Evolutionary conservation across 2,888 invertebrate species (phyloP), one percentile per base, ranked within the genome.

Genomic region (Nephrotoma guestfalica): DNA sequence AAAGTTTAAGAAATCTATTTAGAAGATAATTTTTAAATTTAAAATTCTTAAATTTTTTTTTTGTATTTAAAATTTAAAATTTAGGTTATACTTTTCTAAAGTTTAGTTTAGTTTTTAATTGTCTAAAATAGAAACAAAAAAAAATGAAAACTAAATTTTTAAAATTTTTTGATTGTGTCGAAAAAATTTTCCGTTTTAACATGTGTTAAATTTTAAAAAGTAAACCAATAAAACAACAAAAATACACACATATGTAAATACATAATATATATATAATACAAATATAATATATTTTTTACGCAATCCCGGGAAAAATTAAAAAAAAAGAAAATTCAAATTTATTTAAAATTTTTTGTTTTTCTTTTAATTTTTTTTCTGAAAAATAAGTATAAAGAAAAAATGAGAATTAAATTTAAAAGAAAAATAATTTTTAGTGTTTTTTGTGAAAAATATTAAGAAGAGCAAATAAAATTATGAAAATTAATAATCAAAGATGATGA

Each of bases 221-320:
- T 71, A 71, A 71, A 71, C 71, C 71, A 71, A 71, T 71, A 71
- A 71, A 71, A 71, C 71, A 71, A 71, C 71, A 71, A 71, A 84
- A 41, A 84, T 84, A 71, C 13, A 71, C 13, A 71, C 13, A 71
- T 71, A 71, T 71, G 1, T 71, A 71, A 11, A 71, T 71, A 71
- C 13, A 71, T 71, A 71, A 84, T n/a, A 41, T 84, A 84, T 18
- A 83, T 83, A 18, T 83, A 83, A 84, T n/a, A 84, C 41, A 41
- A n/a, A 2, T 83, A 18, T 41, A 7, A n/a, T 42, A 41, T 41
- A 41, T 15, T 41, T 84, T 84, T 84, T 84, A 84, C 84, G 84
- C 84, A 84, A 84, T 84, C 84, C 84, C 84, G 84, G 84, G 84
- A 84, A 84, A 84, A 84, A 84, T n/a, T 84, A 7, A 41, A 41